phyloP scores from a whole-genome alignment of 1,140 invertebrate species.

The Drosophila oshimai region DNA sequence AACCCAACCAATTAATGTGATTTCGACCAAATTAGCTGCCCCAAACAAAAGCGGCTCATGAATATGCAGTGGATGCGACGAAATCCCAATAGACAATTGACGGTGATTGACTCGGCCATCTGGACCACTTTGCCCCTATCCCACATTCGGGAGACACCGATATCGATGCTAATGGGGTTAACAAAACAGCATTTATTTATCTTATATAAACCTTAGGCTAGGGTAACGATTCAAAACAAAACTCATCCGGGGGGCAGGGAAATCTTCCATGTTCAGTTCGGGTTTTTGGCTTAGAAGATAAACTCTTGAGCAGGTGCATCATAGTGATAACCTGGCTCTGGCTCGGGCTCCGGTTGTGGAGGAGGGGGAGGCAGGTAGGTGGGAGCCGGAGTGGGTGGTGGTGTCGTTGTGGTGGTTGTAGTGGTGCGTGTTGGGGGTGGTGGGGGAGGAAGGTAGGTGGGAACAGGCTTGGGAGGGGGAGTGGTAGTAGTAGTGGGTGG shows the following conservation, averaged over 20 bases:
- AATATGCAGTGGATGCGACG: slow-evolving; percentile 57
- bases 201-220: slow-evolving; percentile 51
- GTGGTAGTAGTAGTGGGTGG: slow-evolving; percentile 21
- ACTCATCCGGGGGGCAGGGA: slow-evolving; percentile 22
- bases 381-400: slow-evolving; percentile 15
- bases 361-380: slow-evolving; percentile 27
- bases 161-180: slow-evolving; percentile 38
- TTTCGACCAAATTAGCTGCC: slow-evolving; percentile 50
- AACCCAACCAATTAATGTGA: slow-evolving; percentile 48
- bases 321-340: slow-evolving; percentile 67
- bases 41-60: slow-evolving; percentile 49
- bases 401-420: slow-evolving; percentile 8
- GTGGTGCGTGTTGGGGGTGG: slow-evolving; percentile 27
- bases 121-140: slow-evolving; percentile 9
- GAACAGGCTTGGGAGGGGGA: slow-evolving; percentile 27
- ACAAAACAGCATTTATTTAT: slow-evolving; percentile 61
- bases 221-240: slow-evolving; percentile 27
- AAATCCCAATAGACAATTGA: slow-evolving; percentile 58
- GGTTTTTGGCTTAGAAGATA: slow-evolving; percentile 36
- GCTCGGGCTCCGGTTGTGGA: neutral
- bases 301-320: slow-evolving; percentile 60
- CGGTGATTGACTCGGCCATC: slow-evolving; percentile 58
- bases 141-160: slow-evolving; percentile 5
- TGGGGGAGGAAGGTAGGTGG: slow-evolving; percentile 42
- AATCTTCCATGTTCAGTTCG: slow-evolving; percentile 20